Conservation (phyloP, 92 coral and sea anemone genomes). For the Bergia puertoricense region DNA sequence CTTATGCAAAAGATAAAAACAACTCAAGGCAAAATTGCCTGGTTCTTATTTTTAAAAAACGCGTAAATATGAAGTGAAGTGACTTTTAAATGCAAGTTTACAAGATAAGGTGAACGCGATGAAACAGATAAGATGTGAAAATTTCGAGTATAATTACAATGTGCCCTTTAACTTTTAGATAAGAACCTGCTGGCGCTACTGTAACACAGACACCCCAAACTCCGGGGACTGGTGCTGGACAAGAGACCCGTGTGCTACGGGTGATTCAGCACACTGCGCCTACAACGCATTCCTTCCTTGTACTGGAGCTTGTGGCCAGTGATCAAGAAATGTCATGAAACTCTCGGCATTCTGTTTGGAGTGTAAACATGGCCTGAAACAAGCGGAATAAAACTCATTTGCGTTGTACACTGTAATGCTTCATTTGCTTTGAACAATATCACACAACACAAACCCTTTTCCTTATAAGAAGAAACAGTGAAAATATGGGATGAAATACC, state of each 20-base stretch:
- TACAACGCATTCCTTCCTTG: not conserved
- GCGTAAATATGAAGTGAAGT: too few species aligned
- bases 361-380: not conserved
- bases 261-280: not conserved
- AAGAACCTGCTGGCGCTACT: not conserved
- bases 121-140: too few species aligned
- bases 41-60: too few species aligned
- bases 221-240: conserved; percentile 29
- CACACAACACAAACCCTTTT: too few species aligned
- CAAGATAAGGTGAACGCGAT: too few species aligned
- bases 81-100: too few species aligned
- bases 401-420: too few species aligned
- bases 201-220: conserved; percentile 7
- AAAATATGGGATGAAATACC: too few species aligned
- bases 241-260: not conserved
- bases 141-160: not conserved
- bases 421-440: too few species aligned
- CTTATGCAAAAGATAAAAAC: too few species aligned
- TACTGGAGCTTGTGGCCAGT: conserved; percentile 19
- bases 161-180: not conserved
- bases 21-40: too few species aligned
- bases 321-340: not conserved
- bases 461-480: too few species aligned
- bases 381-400: not conserved
- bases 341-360: not conserved